Percentiles rank a stretch among this genome's conserved stretches.
phyloP scores from a whole-genome alignment of 2,113 vertebrate genomes.

The Nothocercus julius region DNA sequence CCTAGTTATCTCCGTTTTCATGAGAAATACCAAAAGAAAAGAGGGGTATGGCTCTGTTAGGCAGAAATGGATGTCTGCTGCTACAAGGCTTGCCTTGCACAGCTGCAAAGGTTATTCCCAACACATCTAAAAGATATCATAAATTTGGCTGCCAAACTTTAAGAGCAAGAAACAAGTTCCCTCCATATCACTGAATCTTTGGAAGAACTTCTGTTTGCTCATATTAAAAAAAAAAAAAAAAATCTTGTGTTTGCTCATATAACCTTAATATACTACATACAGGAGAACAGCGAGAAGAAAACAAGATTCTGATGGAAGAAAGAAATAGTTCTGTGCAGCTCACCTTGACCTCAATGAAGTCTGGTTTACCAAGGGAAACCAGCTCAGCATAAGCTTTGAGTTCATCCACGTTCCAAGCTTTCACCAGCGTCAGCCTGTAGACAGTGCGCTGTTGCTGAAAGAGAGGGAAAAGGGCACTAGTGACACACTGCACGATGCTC shows the following conservation, averaged over 20 bases:
- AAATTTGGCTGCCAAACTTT: background rate
- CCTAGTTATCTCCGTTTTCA: background rate
- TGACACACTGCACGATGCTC: background rate
- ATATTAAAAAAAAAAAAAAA: too few species aligned
- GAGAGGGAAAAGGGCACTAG: background rate
- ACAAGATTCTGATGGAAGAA: background rate
- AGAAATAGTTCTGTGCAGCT: background rate
- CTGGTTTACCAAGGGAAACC: conserved; percentile 87
- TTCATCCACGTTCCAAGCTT: conserved; percentile 96
- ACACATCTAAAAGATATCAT: background rate
- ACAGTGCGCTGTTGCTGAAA: conserved; percentile 91
- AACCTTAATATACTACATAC: background rate
- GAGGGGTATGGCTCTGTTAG: background rate
- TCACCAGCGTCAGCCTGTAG: conserved; percentile 92
- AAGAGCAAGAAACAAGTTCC: background rate
- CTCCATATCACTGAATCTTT: background rate
- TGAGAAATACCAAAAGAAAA: background rate
- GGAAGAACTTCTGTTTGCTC: background rate
- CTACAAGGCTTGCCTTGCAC: background rate
- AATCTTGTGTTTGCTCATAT: accelerated
- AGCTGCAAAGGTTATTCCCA: background rate
- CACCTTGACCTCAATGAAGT: conserved; percentile 97
- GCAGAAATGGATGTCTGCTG: background rate
- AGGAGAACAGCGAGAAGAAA: background rate
- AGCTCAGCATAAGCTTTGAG: conserved; percentile 89